A percentile compares a stretch with the other conserved stretches of the same genome.
These are phyloP conservation scores for Bruchidius siliquastri DNA, from an alignment of 2,888 invertebrate genomes.

Conservation along the genomic window DNA sequence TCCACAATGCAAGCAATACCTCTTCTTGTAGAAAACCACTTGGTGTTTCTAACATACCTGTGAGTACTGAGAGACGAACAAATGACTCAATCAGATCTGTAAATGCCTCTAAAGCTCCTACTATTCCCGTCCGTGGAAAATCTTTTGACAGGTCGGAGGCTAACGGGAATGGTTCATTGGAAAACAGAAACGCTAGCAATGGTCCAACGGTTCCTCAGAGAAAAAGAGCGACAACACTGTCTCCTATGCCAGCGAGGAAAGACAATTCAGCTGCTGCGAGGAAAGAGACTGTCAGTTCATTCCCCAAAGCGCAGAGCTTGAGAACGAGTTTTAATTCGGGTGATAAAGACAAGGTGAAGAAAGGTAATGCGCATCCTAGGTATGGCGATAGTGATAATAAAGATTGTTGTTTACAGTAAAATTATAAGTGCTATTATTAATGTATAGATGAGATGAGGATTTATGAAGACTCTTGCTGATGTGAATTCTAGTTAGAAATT, in stretches of 20 bases:
- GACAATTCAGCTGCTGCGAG: slow-evolving; percentile 4
- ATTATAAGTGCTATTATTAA: slow-evolving; percentile 18
- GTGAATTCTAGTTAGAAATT: too few relatives aligned
- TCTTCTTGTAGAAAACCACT: not conserved
- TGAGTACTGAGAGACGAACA: not conserved
- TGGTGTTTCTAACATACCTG: not conserved
- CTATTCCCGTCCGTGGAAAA: not conserved
- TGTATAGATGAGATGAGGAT: too few relatives aligned
- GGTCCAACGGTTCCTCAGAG: slow-evolving; percentile 20
- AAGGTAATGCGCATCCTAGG: slow-evolving; percentile 7
- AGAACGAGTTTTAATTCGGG: slow-evolving; percentile 1
- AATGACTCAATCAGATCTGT: not conserved
- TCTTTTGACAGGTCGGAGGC: not conserved
- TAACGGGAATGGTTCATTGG: not conserved
- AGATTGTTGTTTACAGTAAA: slow-evolving; percentile 40
- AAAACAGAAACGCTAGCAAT: not conserved
- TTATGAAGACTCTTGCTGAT: too few relatives aligned
- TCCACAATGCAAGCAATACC: not conserved
- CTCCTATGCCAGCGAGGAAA: slow-evolving; percentile 29
- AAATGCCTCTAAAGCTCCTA: not conserved
- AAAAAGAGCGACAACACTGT: slow-evolving; percentile 27
- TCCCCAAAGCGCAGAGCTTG: slow-evolving; percentile 26
- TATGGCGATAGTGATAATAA: slow-evolving; percentile 35
- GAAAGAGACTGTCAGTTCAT: slow-evolving; percentile 28
- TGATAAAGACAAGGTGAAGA: slow-evolving; percentile 19